Evolutionary conservation across 1,140 invertebrate genomes (phyloP).

Genomic region (Bombus haemorrhoidalis): DNA sequence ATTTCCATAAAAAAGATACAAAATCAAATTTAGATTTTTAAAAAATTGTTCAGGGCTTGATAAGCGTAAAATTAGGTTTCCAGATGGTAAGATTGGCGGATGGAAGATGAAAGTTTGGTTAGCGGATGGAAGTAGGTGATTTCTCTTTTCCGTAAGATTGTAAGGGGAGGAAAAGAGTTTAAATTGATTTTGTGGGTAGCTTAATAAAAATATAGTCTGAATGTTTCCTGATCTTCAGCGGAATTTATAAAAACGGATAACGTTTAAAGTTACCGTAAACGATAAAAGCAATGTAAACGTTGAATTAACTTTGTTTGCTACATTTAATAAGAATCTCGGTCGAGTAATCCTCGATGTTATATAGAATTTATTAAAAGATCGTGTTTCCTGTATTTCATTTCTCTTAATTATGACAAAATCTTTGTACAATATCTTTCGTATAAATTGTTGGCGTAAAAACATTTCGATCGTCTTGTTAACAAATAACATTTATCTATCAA

Average conservation of each 20-base stretch:
- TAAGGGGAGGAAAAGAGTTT: not conserved
- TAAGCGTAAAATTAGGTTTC: not conserved
- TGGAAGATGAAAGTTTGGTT: not conserved
- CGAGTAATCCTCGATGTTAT: not conserved
- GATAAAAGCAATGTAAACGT: not conserved
- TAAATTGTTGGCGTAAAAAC: not conserved
- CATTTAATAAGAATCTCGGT: slow-evolving; percentile 3
- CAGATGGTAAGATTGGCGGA: not conserved
- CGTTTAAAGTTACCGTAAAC: not conserved
- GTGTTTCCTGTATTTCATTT: not conserved
- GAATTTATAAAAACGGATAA: not conserved
- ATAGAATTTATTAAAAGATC: not conserved
- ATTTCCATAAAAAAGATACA: not conserved
- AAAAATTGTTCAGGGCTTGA: not conserved
- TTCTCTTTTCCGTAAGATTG: not conserved
- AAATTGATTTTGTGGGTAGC: not conserved
- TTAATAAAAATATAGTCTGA: not conserved
- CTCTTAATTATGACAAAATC: not conserved
- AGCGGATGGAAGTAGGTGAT: not conserved
- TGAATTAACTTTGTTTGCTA: not conserved
- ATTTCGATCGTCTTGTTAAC: not conserved
- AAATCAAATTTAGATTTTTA: not conserved
- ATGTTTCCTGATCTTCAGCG: not conserved
- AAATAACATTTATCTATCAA: not conserved
- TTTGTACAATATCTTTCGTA: not conserved